phyloP scores from a whole-genome alignment of 2,888 invertebrate species.

The Yponomeuta evonymella region DNA sequence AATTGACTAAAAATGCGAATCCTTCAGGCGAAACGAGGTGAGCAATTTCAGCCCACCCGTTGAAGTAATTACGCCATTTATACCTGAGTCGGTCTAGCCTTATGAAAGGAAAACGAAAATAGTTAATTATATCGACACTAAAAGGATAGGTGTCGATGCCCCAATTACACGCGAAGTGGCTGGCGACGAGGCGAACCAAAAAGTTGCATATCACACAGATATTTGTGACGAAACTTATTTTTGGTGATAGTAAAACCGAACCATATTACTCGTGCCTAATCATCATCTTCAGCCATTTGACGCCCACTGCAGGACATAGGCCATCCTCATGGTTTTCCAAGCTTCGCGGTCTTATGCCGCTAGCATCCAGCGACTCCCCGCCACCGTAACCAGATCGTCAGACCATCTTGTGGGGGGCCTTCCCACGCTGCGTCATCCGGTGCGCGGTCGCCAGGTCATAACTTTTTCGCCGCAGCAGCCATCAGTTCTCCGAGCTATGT shows the following conservation, averaged over 20 bases:
- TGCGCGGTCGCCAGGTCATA: too few species aligned
- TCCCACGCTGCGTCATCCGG: too few species aligned
- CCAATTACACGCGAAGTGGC: background rate
- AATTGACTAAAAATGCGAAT: background rate
- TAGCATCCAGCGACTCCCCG: too few species aligned
- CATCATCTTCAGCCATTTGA: too few species aligned
- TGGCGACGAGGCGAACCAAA: background rate
- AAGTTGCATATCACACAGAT: background rate
- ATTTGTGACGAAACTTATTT: background rate
- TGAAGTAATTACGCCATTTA: background rate
- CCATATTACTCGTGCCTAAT: background rate
- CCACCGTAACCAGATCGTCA: too few species aligned
- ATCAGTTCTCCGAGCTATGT: too few species aligned
- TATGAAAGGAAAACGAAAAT: background rate
- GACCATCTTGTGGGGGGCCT: too few species aligned
- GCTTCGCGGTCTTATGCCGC: too few species aligned
- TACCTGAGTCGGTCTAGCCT: background rate
- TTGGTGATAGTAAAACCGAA: background rate
- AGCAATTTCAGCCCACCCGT: background rate
- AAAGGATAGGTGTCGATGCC: background rate
- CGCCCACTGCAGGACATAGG: too few species aligned
- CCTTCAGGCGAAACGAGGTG: background rate
- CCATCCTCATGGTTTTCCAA: too few species aligned
- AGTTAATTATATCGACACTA: background rate
- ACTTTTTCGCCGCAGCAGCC: too few species aligned